These are phyloP conservation scores for Pseudomugil tenellus DNA, from an alignment of 2,797 vertebrate genomes.

Conservation along the genomic window DNA sequence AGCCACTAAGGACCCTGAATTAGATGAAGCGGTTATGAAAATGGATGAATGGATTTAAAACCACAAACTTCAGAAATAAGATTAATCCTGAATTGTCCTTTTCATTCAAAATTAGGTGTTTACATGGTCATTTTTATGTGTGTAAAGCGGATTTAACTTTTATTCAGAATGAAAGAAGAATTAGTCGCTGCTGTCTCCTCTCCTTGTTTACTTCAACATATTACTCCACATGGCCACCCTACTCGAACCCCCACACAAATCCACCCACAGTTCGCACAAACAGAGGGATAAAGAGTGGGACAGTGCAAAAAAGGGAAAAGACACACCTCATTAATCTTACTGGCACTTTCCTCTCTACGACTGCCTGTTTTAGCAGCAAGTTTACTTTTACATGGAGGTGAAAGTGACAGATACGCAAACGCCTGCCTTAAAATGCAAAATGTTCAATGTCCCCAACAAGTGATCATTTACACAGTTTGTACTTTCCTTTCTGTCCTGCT, in stretches of 20 bases:
- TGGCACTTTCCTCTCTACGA: slow-evolving; percentile 71
- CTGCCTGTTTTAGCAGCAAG: slow-evolving; percentile 65
- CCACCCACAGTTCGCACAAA: slow-evolving; percentile 55
- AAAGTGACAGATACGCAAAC: slow-evolving; percentile 73
- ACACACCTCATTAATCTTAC: slow-evolving; percentile 80
- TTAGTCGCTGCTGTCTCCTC: slow-evolving; percentile 59
- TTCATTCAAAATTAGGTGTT: too few relatives aligned
- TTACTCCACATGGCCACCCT: slow-evolving; percentile 42
- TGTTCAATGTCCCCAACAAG: slow-evolving; percentile 71
- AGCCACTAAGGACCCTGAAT: too few relatives aligned
- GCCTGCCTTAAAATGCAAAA: slow-evolving; percentile 58
- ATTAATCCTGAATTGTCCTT: too few relatives aligned
- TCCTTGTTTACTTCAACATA: slow-evolving; percentile 60
- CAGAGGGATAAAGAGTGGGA: slow-evolving; percentile 66
- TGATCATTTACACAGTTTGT: slow-evolving; percentile 67
- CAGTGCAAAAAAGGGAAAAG: slow-evolving; percentile 63
- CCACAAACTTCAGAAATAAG: too few relatives aligned
- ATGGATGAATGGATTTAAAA: too few relatives aligned
- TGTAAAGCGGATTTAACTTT: too few relatives aligned
- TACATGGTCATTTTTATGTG: too few relatives aligned
- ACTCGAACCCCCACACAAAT: slow-evolving; percentile 50
- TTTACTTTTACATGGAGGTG: slow-evolving; percentile 78
- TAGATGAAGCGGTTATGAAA: too few relatives aligned
- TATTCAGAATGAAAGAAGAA: too few relatives aligned
- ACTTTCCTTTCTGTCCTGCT: slow-evolving; percentile 49